Conservation (phyloP, 2,113 vertebrate genomes). For the Odobenus rosmarus region DNA sequence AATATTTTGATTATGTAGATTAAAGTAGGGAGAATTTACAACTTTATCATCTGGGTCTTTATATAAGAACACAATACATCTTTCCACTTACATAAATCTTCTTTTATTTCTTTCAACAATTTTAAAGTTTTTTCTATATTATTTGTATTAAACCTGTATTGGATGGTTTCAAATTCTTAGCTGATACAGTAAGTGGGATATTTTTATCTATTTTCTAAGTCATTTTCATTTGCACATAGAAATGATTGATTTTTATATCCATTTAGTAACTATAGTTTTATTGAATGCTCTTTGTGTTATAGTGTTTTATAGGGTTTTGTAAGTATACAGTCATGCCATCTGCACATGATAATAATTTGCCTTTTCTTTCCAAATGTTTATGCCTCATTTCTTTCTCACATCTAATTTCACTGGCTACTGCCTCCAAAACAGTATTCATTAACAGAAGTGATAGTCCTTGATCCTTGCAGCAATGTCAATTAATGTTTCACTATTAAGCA, state of each 20-base stretch:
- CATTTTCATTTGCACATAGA: neutral
- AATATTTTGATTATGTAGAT: neutral
- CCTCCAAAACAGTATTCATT: neutral
- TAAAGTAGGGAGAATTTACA: neutral
- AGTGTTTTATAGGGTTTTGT: neutral
- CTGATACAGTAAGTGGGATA: neutral
- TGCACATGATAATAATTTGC: neutral
- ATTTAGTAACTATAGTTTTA: neutral
- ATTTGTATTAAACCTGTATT: neutral
- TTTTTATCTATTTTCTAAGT: constrained; percentile 20
- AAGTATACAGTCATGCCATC: neutral
- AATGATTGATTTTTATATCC: neutral
- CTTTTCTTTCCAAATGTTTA: neutral
- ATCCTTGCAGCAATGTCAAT: neutral
- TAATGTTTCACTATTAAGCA: neutral
- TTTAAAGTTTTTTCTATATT: neutral
- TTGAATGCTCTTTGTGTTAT: neutral
- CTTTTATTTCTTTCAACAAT: neutral
- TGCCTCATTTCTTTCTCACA: neutral
- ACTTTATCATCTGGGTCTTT: neutral
- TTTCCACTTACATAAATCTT: neutral
- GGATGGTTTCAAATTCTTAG: neutral
- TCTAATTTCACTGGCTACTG: neutral
- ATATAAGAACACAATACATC: neutral
- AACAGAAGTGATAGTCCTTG: neutral